A percentile compares a stretch with the other conserved stretches of the same genome.
Evolutionary conservation across 2,113 vertebrate species (phyloP).

Genomic region (Paracanthobrama guichenoti): DNA sequence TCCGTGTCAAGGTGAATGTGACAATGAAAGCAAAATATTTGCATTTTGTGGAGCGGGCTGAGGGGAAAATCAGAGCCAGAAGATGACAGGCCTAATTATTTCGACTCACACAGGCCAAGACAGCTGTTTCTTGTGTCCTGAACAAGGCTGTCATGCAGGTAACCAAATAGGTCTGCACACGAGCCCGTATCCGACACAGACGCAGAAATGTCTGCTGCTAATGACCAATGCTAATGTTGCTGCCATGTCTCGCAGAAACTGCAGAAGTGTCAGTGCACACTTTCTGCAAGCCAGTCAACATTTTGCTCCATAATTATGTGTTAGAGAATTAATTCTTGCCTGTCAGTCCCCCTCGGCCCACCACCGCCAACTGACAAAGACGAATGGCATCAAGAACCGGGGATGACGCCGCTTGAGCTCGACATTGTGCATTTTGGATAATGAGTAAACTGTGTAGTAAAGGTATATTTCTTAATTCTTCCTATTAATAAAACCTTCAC

Average conservation of each 20-base stretch:
- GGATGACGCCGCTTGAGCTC: slow-evolving; percentile 74
- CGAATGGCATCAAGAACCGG: slow-evolving; percentile 83
- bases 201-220: slow-evolving; percentile 90
- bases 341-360: slow-evolving; percentile 85
- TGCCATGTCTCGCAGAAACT: slow-evolving; percentile 83
- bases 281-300: slow-evolving; percentile 93
- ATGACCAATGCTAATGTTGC: slow-evolving; percentile 99
- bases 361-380: slow-evolving; percentile 86
- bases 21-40: slow-evolving; percentile 99
- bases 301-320: slow-evolving; percentile 94
- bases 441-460: slow-evolving; percentile 17
- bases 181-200: slow-evolving; percentile 91
- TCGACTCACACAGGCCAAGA: slow-evolving; percentile 99
- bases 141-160: slow-evolving; percentile 99
- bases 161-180: slow-evolving; percentile 98
- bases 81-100: slow-evolving; percentile 99
- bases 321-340: slow-evolving; percentile 94
- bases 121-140: slow-evolving; percentile 99
- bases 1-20: slow-evolving; percentile 99
- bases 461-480: slow-evolving; percentile 27
- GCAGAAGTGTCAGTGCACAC: slow-evolving; percentile 83
- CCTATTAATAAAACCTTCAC: background rate
- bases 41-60: slow-evolving; percentile 92
- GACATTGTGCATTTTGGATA: slow-evolving; percentile 70
- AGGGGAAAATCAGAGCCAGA: slow-evolving; percentile 95